phyloP scores from a whole-genome alignment of 2,888 invertebrate genomes.

The Acanthopleura granulata region DNA sequence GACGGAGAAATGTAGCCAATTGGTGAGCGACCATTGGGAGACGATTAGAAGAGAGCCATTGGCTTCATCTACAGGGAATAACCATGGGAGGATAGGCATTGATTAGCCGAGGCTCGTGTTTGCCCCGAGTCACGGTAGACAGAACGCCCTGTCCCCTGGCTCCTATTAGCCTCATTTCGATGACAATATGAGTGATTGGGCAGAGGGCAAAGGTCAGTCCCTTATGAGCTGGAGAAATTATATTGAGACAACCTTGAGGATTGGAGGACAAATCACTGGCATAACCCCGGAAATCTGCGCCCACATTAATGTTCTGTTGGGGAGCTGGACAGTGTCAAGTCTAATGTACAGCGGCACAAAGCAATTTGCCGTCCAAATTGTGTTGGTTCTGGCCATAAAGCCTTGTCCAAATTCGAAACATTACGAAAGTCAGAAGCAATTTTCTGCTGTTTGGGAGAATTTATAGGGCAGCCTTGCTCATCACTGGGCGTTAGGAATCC shows the following conservation, averaged over 20 bases:
- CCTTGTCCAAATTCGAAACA: neutral
- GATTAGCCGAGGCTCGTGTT: neutral
- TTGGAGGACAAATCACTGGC: constrained; percentile 5
- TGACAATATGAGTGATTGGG: constrained; percentile 14
- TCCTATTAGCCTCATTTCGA: constrained; percentile 9
- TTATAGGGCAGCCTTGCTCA: too few relatives aligned
- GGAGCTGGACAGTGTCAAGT: neutral
- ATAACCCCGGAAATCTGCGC: constrained; percentile 1
- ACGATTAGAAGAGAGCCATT: too few relatives aligned
- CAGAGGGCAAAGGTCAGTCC: constrained; percentile 1
- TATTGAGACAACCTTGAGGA: constrained; percentile 5
- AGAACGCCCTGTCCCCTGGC: neutral
- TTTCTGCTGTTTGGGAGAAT: neutral
- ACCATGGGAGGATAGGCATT: neutral
- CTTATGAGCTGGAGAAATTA: constrained; percentile 9
- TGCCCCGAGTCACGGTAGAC: constrained; percentile 5
- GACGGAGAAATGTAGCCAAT: too few relatives aligned
- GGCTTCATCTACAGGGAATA: neutral
- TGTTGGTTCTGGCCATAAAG: neutral
- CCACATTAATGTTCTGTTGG: neutral
- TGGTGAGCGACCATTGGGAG: too few relatives aligned
- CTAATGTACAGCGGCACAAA: constrained; percentile 4
- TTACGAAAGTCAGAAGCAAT: neutral
- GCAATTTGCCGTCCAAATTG: constrained; percentile 2
- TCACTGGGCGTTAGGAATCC: too few relatives aligned